phyloP scores from a whole-genome alignment of 2,797 vertebrate species.

The Manis crassicaudata region DNA sequence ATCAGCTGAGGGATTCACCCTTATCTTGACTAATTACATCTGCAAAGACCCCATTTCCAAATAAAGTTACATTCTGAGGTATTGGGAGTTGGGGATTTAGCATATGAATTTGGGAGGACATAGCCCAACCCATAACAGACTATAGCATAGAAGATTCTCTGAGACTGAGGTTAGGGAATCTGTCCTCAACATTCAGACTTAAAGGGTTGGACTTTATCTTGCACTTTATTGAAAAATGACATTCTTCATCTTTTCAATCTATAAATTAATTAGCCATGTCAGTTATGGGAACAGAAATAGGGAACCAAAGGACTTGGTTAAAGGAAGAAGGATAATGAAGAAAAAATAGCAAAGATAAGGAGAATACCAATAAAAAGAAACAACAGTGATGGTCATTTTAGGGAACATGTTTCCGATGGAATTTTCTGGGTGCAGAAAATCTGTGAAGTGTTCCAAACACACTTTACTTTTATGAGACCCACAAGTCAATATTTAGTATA shows the following conservation, averaged over 20 bases:
- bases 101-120: not conserved
- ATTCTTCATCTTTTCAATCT: conserved; percentile 76
- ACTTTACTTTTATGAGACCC: conserved; percentile 67
- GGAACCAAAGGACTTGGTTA: conserved; percentile 61
- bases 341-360: conserved; percentile 78
- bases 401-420: conserved; percentile 76
- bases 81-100: not conserved
- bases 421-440: conserved; percentile 78
- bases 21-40: not conserved
- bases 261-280: conserved; percentile 78
- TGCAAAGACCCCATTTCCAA: conserved; percentile 41
- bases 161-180: conserved; percentile 65
- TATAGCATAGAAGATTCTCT: not conserved
- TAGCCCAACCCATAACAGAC: not conserved
- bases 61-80: not conserved
- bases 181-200: conserved; percentile 56
- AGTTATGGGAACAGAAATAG: conserved; percentile 68
- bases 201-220: conserved; percentile 56
- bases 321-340: conserved; percentile 69
- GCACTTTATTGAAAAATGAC: conserved; percentile 62
- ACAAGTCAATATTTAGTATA: conserved; percentile 61
- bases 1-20: not conserved
- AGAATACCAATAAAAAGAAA: conserved; percentile 66
- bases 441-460: conserved; percentile 61
- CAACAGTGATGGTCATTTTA: conserved; percentile 62